These are phyloP conservation scores for Drosophila incognita DNA, from an alignment of 2,888 invertebrate genomes.

Conservation along the genomic window DNA sequence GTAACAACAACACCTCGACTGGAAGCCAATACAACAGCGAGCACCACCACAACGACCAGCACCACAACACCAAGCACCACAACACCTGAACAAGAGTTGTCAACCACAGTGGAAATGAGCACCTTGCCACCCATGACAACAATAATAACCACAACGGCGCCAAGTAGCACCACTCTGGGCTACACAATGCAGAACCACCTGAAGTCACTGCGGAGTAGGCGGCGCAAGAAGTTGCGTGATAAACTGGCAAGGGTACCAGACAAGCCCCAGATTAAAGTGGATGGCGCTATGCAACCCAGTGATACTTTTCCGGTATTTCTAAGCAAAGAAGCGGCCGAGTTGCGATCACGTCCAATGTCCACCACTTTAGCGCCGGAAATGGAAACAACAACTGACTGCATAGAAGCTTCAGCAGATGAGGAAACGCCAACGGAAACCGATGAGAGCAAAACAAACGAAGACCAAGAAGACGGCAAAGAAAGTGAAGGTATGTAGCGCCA, in stretches of 20 bases:
- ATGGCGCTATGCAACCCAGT: slow-evolving; percentile 56
- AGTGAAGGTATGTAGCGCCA: slow-evolving; percentile 43
- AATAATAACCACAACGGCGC: slow-evolving; percentile 5
- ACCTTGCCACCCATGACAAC: background rate
- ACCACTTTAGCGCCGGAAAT: slow-evolving; percentile 26
- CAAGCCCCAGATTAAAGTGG: slow-evolving; percentile 54
- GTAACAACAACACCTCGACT: background rate
- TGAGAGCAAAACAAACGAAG: background rate
- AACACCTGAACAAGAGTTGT: slow-evolving; percentile 15
- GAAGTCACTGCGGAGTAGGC: slow-evolving; percentile 19
- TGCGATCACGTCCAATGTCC: slow-evolving; percentile 18
- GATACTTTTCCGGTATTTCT: slow-evolving; percentile 54
- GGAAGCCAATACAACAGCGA: background rate
- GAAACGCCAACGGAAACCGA: slow-evolving; percentile 18
- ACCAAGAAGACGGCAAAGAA: slow-evolving; percentile 2
- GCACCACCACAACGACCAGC: background rate
- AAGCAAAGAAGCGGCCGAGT: slow-evolving; percentile 24
- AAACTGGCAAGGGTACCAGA: slow-evolving; percentile 56
- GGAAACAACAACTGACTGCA: slow-evolving; percentile 26
- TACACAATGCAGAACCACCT: slow-evolving; percentile 11
- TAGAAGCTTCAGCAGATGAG: slow-evolving; percentile 29
- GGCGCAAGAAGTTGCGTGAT: background rate
- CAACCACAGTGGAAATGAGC: slow-evolving; percentile 10
- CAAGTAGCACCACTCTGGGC: slow-evolving; percentile 3
- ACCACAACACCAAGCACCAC: slow-evolving; percentile 6